Conservation (phyloP, 2,888 invertebrate genomes). For the Bembecia ichneumoniformis region DNA sequence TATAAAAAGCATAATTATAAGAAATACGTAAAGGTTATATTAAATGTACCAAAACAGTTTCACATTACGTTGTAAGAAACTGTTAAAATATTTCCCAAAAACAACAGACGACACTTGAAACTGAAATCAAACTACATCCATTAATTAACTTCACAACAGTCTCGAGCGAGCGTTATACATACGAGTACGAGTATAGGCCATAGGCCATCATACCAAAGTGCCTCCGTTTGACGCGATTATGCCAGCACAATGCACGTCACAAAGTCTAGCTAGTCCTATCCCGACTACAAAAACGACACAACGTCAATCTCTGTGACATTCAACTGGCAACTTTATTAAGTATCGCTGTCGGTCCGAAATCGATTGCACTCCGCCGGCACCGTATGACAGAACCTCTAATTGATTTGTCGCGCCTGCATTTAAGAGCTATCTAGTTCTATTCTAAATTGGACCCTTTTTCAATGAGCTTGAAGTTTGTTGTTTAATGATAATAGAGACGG, state of each 20-base stretch:
- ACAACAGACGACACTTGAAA: background rate
- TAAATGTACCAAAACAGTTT: too few relatives aligned
- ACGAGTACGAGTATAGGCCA: background rate
- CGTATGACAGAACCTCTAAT: constrained; percentile 25
- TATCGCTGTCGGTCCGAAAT: constrained; percentile 17
- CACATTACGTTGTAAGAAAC: too few relatives aligned
- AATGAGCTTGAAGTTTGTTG: constrained; percentile 13
- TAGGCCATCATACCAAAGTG: background rate
- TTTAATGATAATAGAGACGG: constrained; percentile 16
- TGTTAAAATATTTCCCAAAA: too few relatives aligned
- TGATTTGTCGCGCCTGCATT: constrained; percentile 30
- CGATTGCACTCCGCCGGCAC: constrained; percentile 19
- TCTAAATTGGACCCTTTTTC: constrained; percentile 10
- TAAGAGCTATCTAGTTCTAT: constrained; percentile 21
- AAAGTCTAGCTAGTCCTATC: constrained; percentile 19
- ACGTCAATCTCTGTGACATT: constrained; percentile 3
- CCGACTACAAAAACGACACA: constrained; percentile 12
- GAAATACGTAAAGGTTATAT: too few relatives aligned
- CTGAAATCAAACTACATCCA: background rate
- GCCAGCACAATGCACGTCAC: constrained; percentile 35
- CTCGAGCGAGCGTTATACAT: background rate
- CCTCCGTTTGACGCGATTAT: constrained; percentile 40
- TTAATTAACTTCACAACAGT: background rate
- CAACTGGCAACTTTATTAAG: background rate
- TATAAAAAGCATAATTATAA: too few relatives aligned